A percentile compares a stretch with the other conserved stretches of the same genome.
Evolutionary conservation across 2,113 vertebrate species (phyloP).

Genomic region (Phylloscopus trochilus): DNA sequence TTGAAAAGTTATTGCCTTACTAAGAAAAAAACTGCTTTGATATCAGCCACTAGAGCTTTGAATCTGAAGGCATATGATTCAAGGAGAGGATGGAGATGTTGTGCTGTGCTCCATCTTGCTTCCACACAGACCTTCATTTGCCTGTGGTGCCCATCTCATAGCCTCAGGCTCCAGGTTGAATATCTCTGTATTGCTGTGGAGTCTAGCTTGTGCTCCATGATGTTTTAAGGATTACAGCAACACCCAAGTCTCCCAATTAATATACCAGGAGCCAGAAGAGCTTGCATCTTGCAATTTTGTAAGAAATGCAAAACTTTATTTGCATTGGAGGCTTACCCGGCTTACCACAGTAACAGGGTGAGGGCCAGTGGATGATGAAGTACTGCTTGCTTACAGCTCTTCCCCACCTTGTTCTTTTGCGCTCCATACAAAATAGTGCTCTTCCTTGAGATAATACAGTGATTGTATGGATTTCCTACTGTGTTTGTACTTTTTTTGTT

Average conservation of each 20-base stretch:
- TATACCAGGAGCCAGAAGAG: neutral
- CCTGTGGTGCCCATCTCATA: neutral
- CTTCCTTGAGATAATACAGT: neutral
- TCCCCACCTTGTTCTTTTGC: neutral
- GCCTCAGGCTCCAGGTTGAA: neutral
- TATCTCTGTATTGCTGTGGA: neutral
- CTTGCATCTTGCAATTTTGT: neutral
- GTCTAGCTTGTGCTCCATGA: neutral
- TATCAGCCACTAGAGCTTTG: neutral
- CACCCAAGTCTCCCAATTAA: neutral
- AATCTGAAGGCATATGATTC: neutral
- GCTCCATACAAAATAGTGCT: neutral
- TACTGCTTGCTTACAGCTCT: neutral
- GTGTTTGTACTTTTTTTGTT: neutral
- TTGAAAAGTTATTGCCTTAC: neutral
- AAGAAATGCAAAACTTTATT: neutral
- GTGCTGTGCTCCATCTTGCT: neutral
- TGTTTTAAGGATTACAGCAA: neutral
- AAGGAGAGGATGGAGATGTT: neutral
- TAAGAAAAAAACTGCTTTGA: slow-evolving; percentile 13
- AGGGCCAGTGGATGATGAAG: neutral
- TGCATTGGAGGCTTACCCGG: neutral
- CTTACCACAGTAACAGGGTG: neutral
- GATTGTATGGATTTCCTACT: neutral
- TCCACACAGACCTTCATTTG: neutral